Base-by-base conservation (phyloP, 1,140 invertebrate species). In the Triops cancriformis region DNA sequence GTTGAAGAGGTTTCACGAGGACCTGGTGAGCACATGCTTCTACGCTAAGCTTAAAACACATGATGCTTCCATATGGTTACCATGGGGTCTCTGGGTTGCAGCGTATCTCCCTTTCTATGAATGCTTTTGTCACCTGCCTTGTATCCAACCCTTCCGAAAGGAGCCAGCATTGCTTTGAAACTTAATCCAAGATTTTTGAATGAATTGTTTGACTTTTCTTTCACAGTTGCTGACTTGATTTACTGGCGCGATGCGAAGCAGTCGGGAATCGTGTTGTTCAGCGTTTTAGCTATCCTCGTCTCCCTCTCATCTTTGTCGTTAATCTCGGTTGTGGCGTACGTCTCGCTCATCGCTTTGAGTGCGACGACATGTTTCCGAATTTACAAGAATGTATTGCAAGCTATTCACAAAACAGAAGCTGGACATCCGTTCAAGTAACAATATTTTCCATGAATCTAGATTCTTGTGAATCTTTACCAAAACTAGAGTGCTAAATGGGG, bases 171-270 rank as follows among this genome's bases (percentile, higher is more conserved):
- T 64, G 18, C n/a, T n/a, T 23, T 23, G 0, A 64, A 64, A 64
- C 23, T n/a, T 0, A 23, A 12, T 3, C 18, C 0, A 18, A 64
- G 7, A n/a, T n/a, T n/a, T 23, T 14, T 18, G 10, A 5, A 18
- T 64, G 6, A 64, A 14, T n/a, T 64, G 51, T 64, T n/a, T 64
- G 6, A 6, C 14, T 83, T 83, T 81, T 80, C 82, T 76, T 81
- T 91, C 91, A 12, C 88, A 97, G 95, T 98, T 87, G 91, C 95
- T 84, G 94, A 96, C 82, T 88, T 99, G 83, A 92, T 99, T 83
- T 98, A 98, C 87, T 99, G 97, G 97, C 89, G 95, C 81, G 93
- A 96, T 88, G 92, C 95, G 78, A 95, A 94, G 86, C 95, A 94
- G 85, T 95, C 94, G 77, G 96, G 94, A 78, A 90, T 93, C 82